Conservation (phyloP, 1,140 invertebrate species). For the Chlorops oryzae region DNA sequence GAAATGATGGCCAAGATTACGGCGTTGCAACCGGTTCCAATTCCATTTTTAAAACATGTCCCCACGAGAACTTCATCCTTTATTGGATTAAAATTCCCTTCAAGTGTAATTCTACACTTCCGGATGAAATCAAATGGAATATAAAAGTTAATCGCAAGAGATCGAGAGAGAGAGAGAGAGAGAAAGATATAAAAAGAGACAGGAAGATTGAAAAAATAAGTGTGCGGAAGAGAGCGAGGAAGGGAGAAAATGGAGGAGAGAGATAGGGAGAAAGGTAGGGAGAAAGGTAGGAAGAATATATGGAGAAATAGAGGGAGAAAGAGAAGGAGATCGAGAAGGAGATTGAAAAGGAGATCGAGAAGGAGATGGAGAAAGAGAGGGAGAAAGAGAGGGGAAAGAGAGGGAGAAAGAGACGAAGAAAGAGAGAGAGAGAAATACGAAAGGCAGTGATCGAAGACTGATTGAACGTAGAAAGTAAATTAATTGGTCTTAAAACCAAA, state of each 20-base stretch:
- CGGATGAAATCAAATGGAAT: conserved; percentile 35
- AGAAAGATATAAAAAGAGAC: conserved; percentile 1
- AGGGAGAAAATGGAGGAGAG: conserved; percentile 8
- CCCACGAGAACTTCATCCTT: too few species aligned
- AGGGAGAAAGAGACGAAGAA: conserved; percentile 23
- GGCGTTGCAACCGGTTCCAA: too few species aligned
- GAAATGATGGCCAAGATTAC: too few species aligned
- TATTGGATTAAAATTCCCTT: conserved; percentile 40
- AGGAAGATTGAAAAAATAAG: background rate
- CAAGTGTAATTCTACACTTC: conserved; percentile 46
- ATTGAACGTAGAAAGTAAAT: too few species aligned
- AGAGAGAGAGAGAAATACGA: conserved; percentile 20
- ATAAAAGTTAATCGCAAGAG: background rate
- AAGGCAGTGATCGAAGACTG: too few species aligned
- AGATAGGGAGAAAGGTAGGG: background rate
- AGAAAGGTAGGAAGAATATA: background rate
- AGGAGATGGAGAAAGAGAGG: conserved; percentile 14
- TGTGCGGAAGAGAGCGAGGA: conserved; percentile 10
- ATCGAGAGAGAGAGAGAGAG: background rate
- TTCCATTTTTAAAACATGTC: too few species aligned
- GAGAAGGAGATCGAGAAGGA: conserved; percentile 7
- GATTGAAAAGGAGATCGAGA: conserved; percentile 12
- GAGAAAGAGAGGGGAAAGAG: conserved; percentile 14
- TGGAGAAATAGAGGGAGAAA: background rate
- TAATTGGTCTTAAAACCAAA: too few species aligned